Conservation (phyloP, 1,140 invertebrate species). For the Luehdorfia chinensis region DNA sequence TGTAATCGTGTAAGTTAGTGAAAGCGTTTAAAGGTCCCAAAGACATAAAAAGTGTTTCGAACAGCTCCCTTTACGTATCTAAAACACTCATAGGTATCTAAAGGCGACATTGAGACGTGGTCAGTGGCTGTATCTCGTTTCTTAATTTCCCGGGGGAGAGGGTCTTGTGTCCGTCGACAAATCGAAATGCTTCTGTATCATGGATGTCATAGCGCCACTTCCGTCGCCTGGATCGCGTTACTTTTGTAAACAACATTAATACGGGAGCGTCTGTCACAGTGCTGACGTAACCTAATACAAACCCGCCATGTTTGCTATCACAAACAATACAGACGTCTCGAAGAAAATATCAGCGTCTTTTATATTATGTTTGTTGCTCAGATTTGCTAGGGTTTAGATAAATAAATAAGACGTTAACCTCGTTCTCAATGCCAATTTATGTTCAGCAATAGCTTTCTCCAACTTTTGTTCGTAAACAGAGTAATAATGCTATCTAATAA, state of each 20-base stretch:
- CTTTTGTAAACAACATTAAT: conserved; percentile 55
- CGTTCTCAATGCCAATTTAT: conserved; percentile 15
- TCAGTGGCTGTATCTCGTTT: conserved; percentile 43
- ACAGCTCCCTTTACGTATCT: conserved; percentile 11
- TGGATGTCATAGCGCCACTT: conserved; percentile 41
- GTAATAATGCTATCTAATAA: conserved; percentile 15
- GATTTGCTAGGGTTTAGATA: conserved; percentile 14
- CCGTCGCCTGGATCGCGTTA: conserved; percentile 36
- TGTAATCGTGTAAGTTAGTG: conserved; percentile 15
- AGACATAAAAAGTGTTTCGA: conserved; percentile 16
- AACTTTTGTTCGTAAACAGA: conserved; percentile 19
- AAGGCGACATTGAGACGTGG: conserved; percentile 37
- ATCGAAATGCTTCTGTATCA: conserved; percentile 56
- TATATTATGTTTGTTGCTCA: conserved; percentile 24
- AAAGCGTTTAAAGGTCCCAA: conserved; percentile 16
- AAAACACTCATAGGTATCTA: neutral
- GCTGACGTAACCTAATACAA: conserved; percentile 30
- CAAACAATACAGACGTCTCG: conserved; percentile 15
- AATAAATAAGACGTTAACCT: conserved; percentile 17
- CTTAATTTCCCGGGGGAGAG: conserved; percentile 65
- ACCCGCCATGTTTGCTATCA: conserved; percentile 24
- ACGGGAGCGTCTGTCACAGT: conserved; percentile 21
- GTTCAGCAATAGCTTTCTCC: conserved; percentile 14
- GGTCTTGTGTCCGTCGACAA: conserved; percentile 51
- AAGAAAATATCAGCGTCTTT: conserved; percentile 20